Conservation (phyloP, 2,888 invertebrate genomes). For the Microdon myrmicae region DNA sequence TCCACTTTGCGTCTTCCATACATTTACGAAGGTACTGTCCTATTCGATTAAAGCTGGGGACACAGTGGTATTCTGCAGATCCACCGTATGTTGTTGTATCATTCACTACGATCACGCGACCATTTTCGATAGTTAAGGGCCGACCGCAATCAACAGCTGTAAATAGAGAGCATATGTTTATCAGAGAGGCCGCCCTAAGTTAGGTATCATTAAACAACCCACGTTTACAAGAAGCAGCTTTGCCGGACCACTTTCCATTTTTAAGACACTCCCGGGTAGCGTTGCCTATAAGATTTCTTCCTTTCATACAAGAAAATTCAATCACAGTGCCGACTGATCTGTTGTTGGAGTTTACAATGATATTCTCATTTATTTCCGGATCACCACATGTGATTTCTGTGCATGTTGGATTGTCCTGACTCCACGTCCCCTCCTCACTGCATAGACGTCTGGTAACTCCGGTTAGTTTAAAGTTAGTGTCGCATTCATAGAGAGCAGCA, state of each 20-base stretch:
- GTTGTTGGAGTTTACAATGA: conserved; percentile 72
- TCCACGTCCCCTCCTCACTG: conserved; percentile 91
- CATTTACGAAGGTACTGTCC: conserved; percentile 87
- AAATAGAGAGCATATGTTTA: conserved; percentile 41
- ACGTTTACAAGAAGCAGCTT: conserved; percentile 83
- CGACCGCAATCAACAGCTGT: conserved; percentile 87
- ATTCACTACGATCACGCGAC: conserved; percentile 86
- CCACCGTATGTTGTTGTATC: conserved; percentile 85
- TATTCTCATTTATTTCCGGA: conserved; percentile 71
- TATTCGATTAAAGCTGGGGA: conserved; percentile 83
- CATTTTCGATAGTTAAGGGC: conserved; percentile 83
- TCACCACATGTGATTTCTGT: conserved; percentile 84
- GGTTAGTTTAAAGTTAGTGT: conserved; percentile 81
- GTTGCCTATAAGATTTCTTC: conserved; percentile 82
- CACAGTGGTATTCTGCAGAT: conserved; percentile 88
- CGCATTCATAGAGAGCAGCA: conserved; percentile 84
- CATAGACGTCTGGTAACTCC: conserved; percentile 86
- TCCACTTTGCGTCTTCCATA: conserved; percentile 85
- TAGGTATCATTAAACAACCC: conserved; percentile 65
- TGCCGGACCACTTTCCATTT: conserved; percentile 85
- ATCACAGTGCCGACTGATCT: conserved; percentile 82
- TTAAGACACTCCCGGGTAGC: conserved; percentile 79
- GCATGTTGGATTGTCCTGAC: conserved; percentile 83
- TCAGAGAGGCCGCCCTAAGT: not conserved
- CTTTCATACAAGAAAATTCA: conserved; percentile 84